A percentile compares a stretch with the other conserved stretches of the same genome.
Evolutionary conservation across 2,113 vertebrate species (phyloP).

Genomic region (Arizona elegans): DNA sequence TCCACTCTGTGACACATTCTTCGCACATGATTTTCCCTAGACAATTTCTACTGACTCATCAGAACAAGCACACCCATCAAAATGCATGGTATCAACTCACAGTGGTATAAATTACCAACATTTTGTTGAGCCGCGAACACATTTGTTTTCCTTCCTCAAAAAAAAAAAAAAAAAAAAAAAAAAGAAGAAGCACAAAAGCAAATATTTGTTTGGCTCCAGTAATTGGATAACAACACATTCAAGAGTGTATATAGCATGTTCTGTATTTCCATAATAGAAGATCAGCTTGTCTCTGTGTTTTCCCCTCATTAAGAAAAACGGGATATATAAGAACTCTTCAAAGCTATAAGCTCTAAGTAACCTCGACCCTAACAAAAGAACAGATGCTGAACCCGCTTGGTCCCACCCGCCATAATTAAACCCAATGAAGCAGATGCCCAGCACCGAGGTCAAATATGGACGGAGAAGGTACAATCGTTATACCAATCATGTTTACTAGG

Average conservation of each 20-base stretch:
- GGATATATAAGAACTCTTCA: conserved; percentile 83
- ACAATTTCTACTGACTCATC: background rate
- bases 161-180: background rate
- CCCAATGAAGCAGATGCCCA: conserved; percentile 71
- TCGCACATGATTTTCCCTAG: background rate
- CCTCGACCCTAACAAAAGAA: conserved; percentile 68
- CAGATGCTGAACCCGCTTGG: conserved; percentile 79
- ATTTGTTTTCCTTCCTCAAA: background rate
- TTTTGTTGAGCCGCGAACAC: conserved; percentile 24
- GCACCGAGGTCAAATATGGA: conserved; percentile 66
- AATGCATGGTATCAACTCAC: background rate
- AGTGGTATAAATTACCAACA: background rate
- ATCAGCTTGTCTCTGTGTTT: conserved; percentile 70
- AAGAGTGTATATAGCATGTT: conserved; percentile 67
- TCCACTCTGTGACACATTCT: background rate
- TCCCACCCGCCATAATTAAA: conserved; percentile 77
- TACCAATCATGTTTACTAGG: conserved; percentile 58
- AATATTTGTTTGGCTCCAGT: conserved; percentile 59
- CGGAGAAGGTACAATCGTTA: conserved; percentile 54
- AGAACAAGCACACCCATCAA: conserved; percentile 4
- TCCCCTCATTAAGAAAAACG: conserved; percentile 72
- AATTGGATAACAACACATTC: conserved; percentile 57
- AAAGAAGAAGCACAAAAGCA: background rate
- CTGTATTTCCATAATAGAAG: conserved; percentile 68
- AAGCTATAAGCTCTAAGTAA: conserved; percentile 61